phyloP scores from a whole-genome alignment of 1,140 invertebrate species.

The Dendroctonus ponderosae region DNA sequence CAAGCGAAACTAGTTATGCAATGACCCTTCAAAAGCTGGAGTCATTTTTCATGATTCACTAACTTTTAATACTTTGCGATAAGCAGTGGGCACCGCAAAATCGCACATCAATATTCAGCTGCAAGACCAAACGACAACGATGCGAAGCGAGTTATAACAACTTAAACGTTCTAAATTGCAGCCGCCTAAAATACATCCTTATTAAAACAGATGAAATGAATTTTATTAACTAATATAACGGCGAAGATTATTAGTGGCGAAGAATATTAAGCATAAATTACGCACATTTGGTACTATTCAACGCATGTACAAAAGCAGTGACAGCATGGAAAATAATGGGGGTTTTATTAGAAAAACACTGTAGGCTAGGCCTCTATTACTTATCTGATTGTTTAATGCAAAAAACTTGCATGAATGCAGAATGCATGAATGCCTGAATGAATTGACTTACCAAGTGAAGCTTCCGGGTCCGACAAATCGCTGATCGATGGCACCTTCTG shows the following conservation, averaged over 20 bases:
- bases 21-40: too few relatives aligned
- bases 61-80: too few relatives aligned
- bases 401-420: background rate
- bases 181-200: constrained; percentile 22
- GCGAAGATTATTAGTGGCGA: too few relatives aligned
- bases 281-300: background rate
- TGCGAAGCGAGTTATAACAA: background rate
- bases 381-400: background rate
- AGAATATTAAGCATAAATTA: too few relatives aligned
- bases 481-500: constrained; percentile 82
- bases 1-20: too few relatives aligned
- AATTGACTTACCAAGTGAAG: constrained; percentile 72
- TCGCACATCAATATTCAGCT: too few relatives aligned
- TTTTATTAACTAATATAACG: background rate
- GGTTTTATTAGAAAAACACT: background rate
- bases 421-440: background rate
- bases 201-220: constrained; percentile 12
- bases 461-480: constrained; percentile 79
- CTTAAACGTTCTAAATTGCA: constrained; percentile 12
- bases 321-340: background rate
- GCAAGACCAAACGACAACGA: too few relatives aligned
- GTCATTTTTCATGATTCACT: too few relatives aligned
- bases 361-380: background rate
- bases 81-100: too few relatives aligned
- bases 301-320: too few relatives aligned